A percentile compares a stretch with the other conserved stretches of the same genome.
Evolutionary conservation across 2,113 vertebrate species (phyloP).

Genomic region (Pavo muticus): DNA sequence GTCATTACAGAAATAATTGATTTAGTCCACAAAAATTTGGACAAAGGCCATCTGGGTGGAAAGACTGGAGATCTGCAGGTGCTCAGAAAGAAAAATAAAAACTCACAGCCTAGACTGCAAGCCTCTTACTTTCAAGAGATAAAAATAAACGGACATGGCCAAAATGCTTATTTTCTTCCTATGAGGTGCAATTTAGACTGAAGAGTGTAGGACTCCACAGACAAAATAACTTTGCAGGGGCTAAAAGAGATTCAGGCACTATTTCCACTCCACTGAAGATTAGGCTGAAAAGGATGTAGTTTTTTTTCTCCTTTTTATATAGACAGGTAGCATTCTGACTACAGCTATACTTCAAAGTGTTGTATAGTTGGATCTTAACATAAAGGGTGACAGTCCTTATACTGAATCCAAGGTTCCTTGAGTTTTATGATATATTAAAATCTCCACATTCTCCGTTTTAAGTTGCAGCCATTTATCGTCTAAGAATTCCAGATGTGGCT

Average conservation of each 20-base stretch:
- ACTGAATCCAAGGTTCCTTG: constrained; percentile 30
- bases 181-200: neutral
- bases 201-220: neutral
- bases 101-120: neutral
- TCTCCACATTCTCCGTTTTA: constrained; percentile 15
- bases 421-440: constrained; percentile 54
- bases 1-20: neutral
- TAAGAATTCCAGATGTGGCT: constrained; percentile 64
- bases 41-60: neutral
- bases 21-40: neutral
- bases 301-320: neutral
- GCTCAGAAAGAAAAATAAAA: neutral
- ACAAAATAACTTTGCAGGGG: neutral
- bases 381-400: neutral
- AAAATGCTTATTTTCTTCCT: neutral
- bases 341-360: constrained; percentile 30
- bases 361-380: neutral
- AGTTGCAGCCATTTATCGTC: constrained; percentile 32
- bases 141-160: neutral
- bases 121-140: neutral
- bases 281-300: neutral
- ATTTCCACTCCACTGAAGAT: neutral
- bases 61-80: neutral
- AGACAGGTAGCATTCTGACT: neutral
- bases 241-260: neutral